A percentile compares a stretch with the other conserved stretches of the same genome.
These are phyloP conservation scores for Psittacula derbiana DNA, from an alignment of 2,797 vertebrate genomes.

Conservation along the genomic window DNA sequence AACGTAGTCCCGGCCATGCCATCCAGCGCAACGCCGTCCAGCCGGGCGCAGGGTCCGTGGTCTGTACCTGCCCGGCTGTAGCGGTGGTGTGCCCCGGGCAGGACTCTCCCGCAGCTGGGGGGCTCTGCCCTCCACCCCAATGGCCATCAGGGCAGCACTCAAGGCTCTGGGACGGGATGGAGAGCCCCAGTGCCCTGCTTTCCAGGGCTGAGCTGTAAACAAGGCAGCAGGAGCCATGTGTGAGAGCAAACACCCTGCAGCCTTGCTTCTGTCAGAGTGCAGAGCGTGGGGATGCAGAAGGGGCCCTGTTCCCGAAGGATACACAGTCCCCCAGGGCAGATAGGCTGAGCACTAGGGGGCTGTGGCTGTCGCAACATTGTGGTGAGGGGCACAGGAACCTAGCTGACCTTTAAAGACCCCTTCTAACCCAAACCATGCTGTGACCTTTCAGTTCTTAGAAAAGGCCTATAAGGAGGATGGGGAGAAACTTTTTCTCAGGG, in stretches of 20 bases:
- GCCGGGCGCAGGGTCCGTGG: accelerated
- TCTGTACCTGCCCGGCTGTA: accelerated
- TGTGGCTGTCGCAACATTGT: not conserved
- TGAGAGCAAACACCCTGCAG: accelerated
- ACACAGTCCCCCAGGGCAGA: not conserved
- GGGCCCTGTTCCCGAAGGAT: not conserved
- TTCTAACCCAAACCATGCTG: not conserved
- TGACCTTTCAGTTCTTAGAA: not conserved
- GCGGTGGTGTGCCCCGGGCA: no score
- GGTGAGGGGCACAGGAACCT: not conserved
- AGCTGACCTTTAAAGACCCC: not conserved
- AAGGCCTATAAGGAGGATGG: not conserved
- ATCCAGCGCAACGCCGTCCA: accelerated
- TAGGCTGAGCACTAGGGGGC: not conserved
- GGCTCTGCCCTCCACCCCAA: not conserved
- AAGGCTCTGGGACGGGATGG: not conserved
- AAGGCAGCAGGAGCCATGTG: not conserved
- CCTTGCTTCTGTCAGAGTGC: not conserved
- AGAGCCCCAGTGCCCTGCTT: accelerated
- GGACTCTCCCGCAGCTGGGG: no score
- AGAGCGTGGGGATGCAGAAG: accelerated
- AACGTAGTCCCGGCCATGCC: not conserved
- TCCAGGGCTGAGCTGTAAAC: not conserved
- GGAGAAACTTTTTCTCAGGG: not conserved
- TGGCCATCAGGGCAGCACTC: not conserved